phyloP scores from a whole-genome alignment of 2,888 invertebrate species.

The Macropis europaea region DNA sequence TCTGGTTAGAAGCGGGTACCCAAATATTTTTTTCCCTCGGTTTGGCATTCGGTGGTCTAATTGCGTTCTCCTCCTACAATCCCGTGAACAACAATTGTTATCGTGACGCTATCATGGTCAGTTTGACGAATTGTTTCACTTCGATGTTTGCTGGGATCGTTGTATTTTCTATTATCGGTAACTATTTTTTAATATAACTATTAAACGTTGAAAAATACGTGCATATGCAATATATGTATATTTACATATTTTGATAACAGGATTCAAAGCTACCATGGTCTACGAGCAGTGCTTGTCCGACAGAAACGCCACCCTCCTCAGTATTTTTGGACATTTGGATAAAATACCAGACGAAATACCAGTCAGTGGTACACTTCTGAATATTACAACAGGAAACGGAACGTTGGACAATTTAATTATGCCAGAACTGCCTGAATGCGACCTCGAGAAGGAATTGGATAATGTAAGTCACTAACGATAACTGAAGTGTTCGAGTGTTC shows the following conservation, averaged over 20 bases:
- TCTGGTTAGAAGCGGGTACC: constrained; percentile 98
- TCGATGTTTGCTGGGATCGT: constrained; percentile 98
- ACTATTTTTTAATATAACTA: background rate
- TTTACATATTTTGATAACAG: constrained; percentile 67
- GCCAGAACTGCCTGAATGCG: constrained; percentile 87
- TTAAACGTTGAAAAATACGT: background rate
- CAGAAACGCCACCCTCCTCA: constrained; percentile 83
- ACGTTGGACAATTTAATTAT: constrained; percentile 83
- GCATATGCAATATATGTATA: background rate
- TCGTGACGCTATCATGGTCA: constrained; percentile 95
- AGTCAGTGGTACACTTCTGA: constrained; percentile 82
- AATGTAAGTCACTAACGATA: constrained; percentile 88
- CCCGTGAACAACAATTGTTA: constrained; percentile 98
- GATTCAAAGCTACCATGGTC: constrained; percentile 94
- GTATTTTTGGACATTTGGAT: constrained; percentile 82
- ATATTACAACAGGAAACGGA: constrained; percentile 81
- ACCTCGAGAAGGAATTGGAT: constrained; percentile 91
- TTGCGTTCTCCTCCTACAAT: constrained; percentile 98
- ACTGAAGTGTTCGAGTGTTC: too few species aligned
- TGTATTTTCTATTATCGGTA: constrained; percentile 95
- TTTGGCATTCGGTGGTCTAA: constrained; percentile 96
- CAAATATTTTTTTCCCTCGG: constrained; percentile 99
- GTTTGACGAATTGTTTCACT: constrained; percentile 95
- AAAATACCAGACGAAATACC: constrained; percentile 82
- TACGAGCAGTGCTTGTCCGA: constrained; percentile 87